A percentile compares a stretch with the other conserved stretches of the same genome.
Evolutionary conservation across 2,113 vertebrate genomes (phyloP).

Genomic region (Myodes glareolus): DNA sequence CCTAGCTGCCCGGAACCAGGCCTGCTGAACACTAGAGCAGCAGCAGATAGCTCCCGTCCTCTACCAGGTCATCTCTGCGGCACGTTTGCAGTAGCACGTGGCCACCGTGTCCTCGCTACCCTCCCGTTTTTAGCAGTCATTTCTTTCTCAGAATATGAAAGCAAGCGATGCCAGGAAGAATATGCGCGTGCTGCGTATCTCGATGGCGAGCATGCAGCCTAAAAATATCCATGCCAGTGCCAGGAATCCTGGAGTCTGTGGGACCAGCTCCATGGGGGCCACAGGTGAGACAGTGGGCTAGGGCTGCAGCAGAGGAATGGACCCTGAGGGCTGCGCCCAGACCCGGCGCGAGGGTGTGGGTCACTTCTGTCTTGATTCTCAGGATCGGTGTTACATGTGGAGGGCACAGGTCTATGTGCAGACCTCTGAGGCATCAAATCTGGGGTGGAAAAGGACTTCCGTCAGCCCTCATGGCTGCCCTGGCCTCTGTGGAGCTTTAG

Average conservation of each 20-base stretch:
- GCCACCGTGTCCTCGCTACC: neutral
- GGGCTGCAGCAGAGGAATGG: neutral
- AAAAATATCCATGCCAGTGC: neutral
- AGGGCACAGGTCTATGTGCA: neutral
- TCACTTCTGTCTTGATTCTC: neutral
- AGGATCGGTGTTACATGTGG: neutral
- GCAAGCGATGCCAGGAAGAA: constrained; percentile 39
- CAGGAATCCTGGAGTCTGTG: neutral
- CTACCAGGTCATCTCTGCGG: neutral
- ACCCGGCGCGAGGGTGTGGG: neutral
- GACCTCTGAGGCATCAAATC: neutral
- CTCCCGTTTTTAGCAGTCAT: constrained; percentile 46
- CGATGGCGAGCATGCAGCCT: neutral
- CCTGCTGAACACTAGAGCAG: neutral
- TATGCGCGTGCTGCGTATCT: neutral
- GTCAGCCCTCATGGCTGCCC: neutral
- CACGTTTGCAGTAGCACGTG: neutral
- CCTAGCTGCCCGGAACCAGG: neutral
- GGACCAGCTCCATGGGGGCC: neutral
- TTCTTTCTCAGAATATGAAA: constrained; percentile 49
- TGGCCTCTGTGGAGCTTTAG: neutral
- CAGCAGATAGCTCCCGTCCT: neutral
- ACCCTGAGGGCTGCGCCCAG: neutral
- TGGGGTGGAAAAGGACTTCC: accelerated
- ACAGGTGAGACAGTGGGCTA: neutral